Base-by-base conservation (phyloP, 2,888 invertebrate species). In the Antheraea assamensis region DNA sequence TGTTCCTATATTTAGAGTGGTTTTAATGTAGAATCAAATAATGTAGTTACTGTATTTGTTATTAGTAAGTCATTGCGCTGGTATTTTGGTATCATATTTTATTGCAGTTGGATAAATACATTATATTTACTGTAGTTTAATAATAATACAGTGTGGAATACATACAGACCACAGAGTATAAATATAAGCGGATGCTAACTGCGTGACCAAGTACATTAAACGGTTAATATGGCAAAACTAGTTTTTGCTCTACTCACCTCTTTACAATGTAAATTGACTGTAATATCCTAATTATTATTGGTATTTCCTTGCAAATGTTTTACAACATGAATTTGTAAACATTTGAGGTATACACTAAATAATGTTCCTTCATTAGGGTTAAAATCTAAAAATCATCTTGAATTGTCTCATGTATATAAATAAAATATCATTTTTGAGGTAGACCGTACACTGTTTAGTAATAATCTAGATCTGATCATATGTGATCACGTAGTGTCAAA, bases 21-120 rank as follows among this genome's bases (percentile, higher is more conserved):
- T 42, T 58, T 58, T 58, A 58, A n/a, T 58, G 24, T 42, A 58
- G 58, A 58, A 58, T 13, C 27, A 61, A 61, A 61, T 61, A 58
- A 61, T 61, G 27, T 61, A 61, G 13, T 24, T 13, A 61, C 61
- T 19, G 15, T 61, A 17, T 61, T 61, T 61, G 24, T 61, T 61
- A 24, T 61, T 61, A 13, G 3, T 3, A 61, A 27, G 15, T 1
- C 8, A 27, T 61, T 10, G 61, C 24, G 13, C 27, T 61, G 10
- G 15, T 61, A 61, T 61, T 13, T 27, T 61, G 15, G 17, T 13
- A 13, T n/a, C 27, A 61, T 61, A 61, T 24, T 15, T 27, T 27
- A 61, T 61, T 24, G 10, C 61, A 61, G 61, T 61, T 61, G 61
- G 0, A 27, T 61, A 24, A 61, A 61, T 27, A 55, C 15, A 24